Evolutionary conservation across 1,140 invertebrate genomes (phyloP), one percentile per base, ranked within the genome.

Genomic region (Liolophura sinensis): DNA sequence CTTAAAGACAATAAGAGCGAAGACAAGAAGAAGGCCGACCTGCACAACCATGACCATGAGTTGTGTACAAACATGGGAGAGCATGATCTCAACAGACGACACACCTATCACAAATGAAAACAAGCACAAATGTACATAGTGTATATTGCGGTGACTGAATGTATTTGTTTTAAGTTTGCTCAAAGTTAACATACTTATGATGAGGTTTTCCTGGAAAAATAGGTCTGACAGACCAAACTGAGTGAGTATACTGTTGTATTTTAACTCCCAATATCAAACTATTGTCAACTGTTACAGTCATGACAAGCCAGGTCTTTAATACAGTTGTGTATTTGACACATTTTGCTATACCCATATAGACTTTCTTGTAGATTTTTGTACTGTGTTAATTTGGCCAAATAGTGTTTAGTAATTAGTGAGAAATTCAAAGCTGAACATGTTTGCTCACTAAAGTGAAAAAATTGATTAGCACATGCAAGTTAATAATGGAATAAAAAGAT

Each of bases 31-130:
- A 9, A 96, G 84, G 0, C 90, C 89, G 0, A 94, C 93, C 87
- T 97, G 95, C 0, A 94, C 92, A 60, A 92, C 90, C 92, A 97
- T 95, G 14, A 97, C 93, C 18, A 95, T 89, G 78, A 97, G 94
- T 86, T 97, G 95, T 0, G 94, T 95, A 6, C 94, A 88, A 16
- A 97, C 92, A 78, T 97, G 95, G 11, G 93, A 94, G 74, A 95
- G 90, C 52, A 97, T 89, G 70, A 97, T 92, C 87, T 97, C 94
- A 1, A 91, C 89, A 0, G 93, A 92, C 0, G 91, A 90, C 0
- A 97, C 93, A 58, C 95, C 94, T 74, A 89, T 89, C 51, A 82
- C 64, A 48, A 69, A 51, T n/a, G 68, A 70, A 56, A 65, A 64
- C 16, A 49, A 31, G 50, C 51, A 72, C 15, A 67, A 51, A 58